These are phyloP conservation scores for Macroteleia sp. DNA, from an alignment of 2,888 invertebrate genomes.

Conservation along the genomic window DNA sequence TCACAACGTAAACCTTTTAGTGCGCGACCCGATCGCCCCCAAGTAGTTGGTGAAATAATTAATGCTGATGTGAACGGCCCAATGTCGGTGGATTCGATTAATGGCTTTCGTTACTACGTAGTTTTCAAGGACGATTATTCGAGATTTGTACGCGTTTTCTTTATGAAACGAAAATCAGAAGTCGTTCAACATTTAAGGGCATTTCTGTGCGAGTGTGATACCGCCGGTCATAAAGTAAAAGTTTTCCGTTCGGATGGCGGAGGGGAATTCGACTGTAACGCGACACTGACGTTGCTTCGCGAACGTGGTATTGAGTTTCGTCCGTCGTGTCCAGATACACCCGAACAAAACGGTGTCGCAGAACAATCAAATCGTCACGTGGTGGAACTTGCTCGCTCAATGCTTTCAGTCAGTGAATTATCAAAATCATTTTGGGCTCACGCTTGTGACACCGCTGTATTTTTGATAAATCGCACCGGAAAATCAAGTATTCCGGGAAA, in stretches of 20 bases:
- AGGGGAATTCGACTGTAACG: constrained; percentile 46
- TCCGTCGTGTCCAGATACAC: no score
- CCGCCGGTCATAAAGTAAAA: constrained; percentile 61
- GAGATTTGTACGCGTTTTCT: constrained; percentile 60
- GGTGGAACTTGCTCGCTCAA: no score
- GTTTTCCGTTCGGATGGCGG: constrained; percentile 60
- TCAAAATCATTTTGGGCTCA: no score
- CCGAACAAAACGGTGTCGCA: no score
- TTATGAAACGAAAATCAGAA: constrained; percentile 38
- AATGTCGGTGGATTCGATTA: constrained; percentile 64
- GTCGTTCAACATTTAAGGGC: constrained; percentile 34
- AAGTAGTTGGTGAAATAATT: constrained; percentile 63
- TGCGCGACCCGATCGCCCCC: constrained; percentile 46
- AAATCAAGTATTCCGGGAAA: no score
- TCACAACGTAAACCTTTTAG: constrained; percentile 50
- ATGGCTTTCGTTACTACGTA: constrained; percentile 66
- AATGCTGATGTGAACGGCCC: constrained; percentile 66
- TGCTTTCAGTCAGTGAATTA: no score
- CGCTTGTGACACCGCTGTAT: no score
- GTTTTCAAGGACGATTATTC: constrained; percentile 65
- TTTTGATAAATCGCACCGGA: no score
- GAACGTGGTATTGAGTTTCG: constrained; percentile 37
- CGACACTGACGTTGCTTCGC: background rate
- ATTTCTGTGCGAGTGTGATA: constrained; percentile 50
- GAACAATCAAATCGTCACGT: no score